These are phyloP conservation scores for Notothenia coriiceps DNA, from an alignment of 2,113 vertebrate genomes.

Conservation along the genomic window DNA sequence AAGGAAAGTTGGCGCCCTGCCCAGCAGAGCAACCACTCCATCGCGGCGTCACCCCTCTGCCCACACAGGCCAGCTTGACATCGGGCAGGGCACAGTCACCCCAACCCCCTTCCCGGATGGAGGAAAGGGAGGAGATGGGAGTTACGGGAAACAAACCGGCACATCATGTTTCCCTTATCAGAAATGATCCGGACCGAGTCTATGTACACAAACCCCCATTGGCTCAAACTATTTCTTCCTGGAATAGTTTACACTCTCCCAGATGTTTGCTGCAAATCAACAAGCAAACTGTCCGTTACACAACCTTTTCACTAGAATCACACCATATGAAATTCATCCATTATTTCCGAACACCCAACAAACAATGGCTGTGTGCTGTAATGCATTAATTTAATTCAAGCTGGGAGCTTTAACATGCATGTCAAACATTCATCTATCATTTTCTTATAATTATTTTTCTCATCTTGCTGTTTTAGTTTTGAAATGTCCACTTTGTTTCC, in stretches of 20 bases:
- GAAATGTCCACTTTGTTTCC: conserved; percentile 14
- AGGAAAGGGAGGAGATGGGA: conserved; percentile 67
- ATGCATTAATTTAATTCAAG: background rate
- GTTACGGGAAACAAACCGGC: conserved; percentile 57
- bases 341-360: background rate
- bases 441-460: conserved; percentile 1
- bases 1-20: conserved; percentile 57
- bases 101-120: conserved; percentile 9
- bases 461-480: background rate
- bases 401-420: background rate
- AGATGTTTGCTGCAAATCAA: conserved; percentile 7
- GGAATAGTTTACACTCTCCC: conserved; percentile 1
- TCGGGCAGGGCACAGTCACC: conserved; percentile 59
- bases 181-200: conserved; percentile 41
- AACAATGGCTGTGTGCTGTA: background rate
- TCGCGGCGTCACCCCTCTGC: conserved; percentile 46
- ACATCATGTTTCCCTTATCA: conserved; percentile 73
- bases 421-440: background rate
- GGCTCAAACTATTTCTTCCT: conserved; percentile 19
- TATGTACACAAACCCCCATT: conserved; percentile 47
- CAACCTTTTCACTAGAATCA: background rate
- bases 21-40: conserved; percentile 56
- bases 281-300: conserved; percentile 12
- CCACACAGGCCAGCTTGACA: conserved; percentile 68
- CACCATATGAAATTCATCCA: background rate